These are phyloP conservation scores for Aptenodytes forsteri DNA, from an alignment of 2,113 vertebrate species.

Conservation along the genomic window DNA sequence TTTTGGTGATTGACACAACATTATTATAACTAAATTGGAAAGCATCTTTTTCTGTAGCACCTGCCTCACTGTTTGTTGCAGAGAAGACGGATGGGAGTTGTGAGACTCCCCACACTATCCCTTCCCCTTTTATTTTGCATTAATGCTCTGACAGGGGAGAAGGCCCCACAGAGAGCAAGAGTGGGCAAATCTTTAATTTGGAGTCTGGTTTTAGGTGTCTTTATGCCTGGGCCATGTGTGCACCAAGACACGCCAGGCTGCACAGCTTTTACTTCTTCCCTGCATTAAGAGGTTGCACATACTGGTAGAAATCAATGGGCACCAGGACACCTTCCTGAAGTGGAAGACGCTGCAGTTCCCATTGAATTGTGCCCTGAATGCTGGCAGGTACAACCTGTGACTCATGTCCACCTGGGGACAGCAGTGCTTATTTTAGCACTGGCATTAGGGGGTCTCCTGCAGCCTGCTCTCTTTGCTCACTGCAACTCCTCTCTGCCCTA, in stretches of 20 bases:
- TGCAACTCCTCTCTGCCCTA: not conserved
- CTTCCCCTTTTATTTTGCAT: not conserved
- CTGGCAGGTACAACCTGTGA: not conserved
- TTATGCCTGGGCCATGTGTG: not conserved
- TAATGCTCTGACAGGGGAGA: not conserved
- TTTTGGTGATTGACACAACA: conserved; percentile 44
- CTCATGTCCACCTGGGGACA: not conserved
- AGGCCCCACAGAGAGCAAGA: not conserved
- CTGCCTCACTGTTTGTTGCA: not conserved
- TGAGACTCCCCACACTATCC: not conserved
- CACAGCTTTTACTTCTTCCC: not conserved
- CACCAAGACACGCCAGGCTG: not conserved
- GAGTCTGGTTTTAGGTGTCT: not conserved
- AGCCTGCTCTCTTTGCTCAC: not conserved
- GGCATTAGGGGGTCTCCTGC: not conserved
- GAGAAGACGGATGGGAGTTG: not conserved
- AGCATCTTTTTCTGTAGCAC: conserved; percentile 4
- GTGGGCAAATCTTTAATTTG: not conserved
- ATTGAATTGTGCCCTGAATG: not conserved
- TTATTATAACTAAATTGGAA: conserved; percentile 36
- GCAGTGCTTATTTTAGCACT: not conserved
- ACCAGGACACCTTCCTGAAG: not conserved
- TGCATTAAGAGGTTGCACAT: not conserved
- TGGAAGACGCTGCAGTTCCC: not conserved
- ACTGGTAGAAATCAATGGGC: not conserved